A percentile compares a stretch with the other conserved stretches of the same genome.
Evolutionary conservation across 1,140 invertebrate species (phyloP).

Genomic region (Tetragonula clypearis): DNA sequence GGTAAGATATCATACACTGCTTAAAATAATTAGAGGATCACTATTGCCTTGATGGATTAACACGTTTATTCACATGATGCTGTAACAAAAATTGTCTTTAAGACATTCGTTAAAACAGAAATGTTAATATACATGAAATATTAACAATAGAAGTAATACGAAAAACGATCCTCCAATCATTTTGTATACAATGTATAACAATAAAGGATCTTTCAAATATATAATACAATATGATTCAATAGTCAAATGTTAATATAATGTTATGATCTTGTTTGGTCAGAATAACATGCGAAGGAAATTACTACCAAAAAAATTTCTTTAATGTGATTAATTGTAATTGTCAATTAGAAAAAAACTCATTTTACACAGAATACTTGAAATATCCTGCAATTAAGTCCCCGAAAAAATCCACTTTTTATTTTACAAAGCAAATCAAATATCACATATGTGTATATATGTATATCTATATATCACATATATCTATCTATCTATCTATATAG

Average conservation of each 20-base stretch:
- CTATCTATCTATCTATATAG: too few species aligned
- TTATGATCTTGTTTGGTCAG: constrained; percentile 1
- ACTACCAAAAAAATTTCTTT: neutral
- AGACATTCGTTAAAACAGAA: neutral
- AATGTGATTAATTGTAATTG: neutral
- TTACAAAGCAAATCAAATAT: constrained; percentile 69
- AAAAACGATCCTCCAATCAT: neutral
- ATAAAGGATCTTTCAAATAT: constrained; percentile 9
- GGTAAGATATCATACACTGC: neutral
- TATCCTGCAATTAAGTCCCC: neutral
- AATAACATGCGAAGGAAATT: neutral
- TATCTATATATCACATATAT: neutral
- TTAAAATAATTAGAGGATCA: neutral
- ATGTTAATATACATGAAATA: neutral
- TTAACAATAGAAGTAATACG: neutral
- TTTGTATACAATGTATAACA: neutral
- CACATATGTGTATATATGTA: neutral
- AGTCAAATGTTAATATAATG: neutral
- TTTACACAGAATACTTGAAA: neutral
- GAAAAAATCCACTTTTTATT: constrained; percentile 39
- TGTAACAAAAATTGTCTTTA: neutral
- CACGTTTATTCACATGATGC: neutral
- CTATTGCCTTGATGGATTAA: neutral
- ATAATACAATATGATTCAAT: neutral
- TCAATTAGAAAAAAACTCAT: neutral